Percentiles rank a stretch among this genome's conserved stretches.
Evolutionary conservation across 2,888 invertebrate species (phyloP).

Genomic region (Ceraclea dissimilis): DNA sequence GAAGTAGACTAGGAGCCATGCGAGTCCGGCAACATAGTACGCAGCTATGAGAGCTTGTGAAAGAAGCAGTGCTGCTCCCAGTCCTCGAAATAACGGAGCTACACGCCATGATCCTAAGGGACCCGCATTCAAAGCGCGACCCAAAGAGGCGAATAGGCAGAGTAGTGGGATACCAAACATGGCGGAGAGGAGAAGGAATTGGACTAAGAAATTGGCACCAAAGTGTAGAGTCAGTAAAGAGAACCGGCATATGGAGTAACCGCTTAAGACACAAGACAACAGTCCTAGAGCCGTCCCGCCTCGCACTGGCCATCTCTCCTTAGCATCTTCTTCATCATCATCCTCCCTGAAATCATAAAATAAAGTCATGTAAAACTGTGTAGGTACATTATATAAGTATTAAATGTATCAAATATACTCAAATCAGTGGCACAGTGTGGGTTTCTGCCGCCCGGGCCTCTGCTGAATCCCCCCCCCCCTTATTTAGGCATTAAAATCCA

Average conservation of each 20-base stretch:
- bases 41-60: constrained; percentile 76
- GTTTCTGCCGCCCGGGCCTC: no score
- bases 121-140: constrained; percentile 76
- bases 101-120: constrained; percentile 91
- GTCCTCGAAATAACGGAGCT: constrained; percentile 85
- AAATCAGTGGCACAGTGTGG: no score
- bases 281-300: constrained; percentile 75
- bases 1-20: constrained; percentile 87
- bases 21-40: constrained; percentile 82
- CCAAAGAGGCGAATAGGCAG: constrained; percentile 76
- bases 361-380: no score
- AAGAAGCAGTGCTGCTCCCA: constrained; percentile 73
- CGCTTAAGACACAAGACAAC: constrained; percentile 77
- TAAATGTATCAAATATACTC: no score
- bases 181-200: constrained; percentile 77
- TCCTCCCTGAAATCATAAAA: neutral
- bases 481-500: no score
- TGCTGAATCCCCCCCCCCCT: no score
- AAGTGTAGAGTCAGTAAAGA: constrained; percentile 80
- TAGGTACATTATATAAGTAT: no score
- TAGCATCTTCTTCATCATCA: constrained; percentile 9
- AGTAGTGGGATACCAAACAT: constrained; percentile 78
- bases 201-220: constrained; percentile 81
- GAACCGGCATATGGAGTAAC: constrained; percentile 84
- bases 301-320: constrained; percentile 29